phyloP scores from a whole-genome alignment of 2,888 invertebrate species.

The Polylopha cassiicola region DNA sequence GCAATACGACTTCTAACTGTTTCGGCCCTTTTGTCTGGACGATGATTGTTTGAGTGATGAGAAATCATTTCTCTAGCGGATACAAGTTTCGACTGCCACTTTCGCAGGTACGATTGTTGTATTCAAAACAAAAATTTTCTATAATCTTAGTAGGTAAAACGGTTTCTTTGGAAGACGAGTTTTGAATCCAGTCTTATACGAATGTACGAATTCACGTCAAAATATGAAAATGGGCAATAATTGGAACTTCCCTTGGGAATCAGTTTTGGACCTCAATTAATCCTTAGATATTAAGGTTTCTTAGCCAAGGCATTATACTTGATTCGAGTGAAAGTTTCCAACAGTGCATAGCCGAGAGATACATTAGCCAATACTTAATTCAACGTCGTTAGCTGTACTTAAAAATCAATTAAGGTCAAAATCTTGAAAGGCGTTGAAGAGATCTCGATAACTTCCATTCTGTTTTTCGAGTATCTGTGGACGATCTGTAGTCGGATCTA shows the following conservation, averaged over 20 bases:
- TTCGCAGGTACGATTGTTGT: constrained; percentile 46
- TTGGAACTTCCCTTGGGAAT: too few species aligned
- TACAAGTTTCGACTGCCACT: constrained; percentile 42
- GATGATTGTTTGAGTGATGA: constrained; percentile 59
- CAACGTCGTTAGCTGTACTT: constrained; percentile 21
- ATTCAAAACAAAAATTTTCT: too few species aligned
- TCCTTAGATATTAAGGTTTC: too few species aligned
- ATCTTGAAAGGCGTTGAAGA: constrained; percentile 22
- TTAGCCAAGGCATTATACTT: too few species aligned
- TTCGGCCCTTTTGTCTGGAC: constrained; percentile 63
- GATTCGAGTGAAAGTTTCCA: constrained; percentile 17
- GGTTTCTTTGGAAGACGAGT: too few species aligned
- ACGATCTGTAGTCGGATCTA: constrained; percentile 16
- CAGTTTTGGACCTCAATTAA: too few species aligned
- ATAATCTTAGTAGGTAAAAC: too few species aligned
- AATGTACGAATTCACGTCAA: too few species aligned
- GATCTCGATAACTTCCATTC: constrained; percentile 21
- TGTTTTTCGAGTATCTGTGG: constrained; percentile 16
- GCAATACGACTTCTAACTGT: constrained; percentile 57
- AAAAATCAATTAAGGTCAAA: constrained; percentile 29
- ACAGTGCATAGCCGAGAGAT: constrained; percentile 14
- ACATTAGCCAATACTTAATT: constrained; percentile 11
- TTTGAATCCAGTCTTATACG: too few species aligned
- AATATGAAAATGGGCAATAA: too few species aligned
- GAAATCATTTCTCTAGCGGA: constrained; percentile 45